Conservation (phyloP, 1,140 invertebrate genomes). For the Telenomus remus region DNA sequence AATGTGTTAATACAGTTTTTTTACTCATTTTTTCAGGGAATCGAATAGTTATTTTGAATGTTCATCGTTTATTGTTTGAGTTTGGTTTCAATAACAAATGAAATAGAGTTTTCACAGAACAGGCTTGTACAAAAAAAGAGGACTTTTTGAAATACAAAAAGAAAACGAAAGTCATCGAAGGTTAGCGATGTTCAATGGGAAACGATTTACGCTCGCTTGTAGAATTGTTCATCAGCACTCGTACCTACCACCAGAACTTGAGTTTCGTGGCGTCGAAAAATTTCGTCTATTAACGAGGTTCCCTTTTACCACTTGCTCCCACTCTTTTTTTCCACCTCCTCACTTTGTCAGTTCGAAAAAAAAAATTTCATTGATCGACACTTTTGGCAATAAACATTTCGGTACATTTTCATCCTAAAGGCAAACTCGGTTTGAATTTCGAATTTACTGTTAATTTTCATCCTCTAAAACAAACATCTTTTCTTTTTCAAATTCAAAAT, state of each 20-base stretch:
- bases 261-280: slow-evolving; percentile 15
- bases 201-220: slow-evolving; percentile 29
- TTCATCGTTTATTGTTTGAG: slow-evolving; percentile 7
- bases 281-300: slow-evolving; percentile 15
- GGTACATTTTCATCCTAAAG: too few species aligned
- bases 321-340: slow-evolving; percentile 13
- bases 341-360: not conserved
- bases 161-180: slow-evolving; percentile 42
- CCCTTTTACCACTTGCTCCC: slow-evolving; percentile 6
- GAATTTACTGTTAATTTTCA: not conserved
- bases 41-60: not conserved
- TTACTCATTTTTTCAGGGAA: too few species aligned
- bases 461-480: not conserved
- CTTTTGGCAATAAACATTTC: not conserved
- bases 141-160: slow-evolving; percentile 28
- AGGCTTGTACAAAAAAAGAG: slow-evolving; percentile 23
- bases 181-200: slow-evolving; percentile 34
- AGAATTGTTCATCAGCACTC: slow-evolving; percentile 30
- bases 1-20: too few species aligned
- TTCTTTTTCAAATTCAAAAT: too few species aligned
- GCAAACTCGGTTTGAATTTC: not conserved
- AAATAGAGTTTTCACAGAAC: slow-evolving; percentile 18
- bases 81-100: slow-evolving; percentile 20
- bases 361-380: not conserved
- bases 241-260: slow-evolving; percentile 22